Conservation (phyloP, 2,113 vertebrate species). For the Brevimyrus niger region DNA sequence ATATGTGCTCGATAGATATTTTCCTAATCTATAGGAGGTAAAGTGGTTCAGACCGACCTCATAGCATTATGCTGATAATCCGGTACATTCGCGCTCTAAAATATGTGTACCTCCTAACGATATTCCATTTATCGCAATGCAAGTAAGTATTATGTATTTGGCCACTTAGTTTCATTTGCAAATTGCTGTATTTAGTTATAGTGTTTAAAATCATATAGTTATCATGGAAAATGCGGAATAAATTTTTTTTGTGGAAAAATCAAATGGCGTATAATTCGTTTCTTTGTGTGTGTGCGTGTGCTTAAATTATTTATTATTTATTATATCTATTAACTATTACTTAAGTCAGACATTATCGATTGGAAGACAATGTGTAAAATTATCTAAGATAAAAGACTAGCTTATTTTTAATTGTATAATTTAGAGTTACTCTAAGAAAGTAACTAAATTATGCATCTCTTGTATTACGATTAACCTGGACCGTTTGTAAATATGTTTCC, state of each 20-base stretch:
- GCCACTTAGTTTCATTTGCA: not conserved
- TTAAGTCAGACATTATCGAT: not conserved
- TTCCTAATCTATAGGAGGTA: not conserved
- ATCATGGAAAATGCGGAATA: not conserved
- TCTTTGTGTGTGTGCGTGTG: not conserved
- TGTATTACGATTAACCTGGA: not conserved
- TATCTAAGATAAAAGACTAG: not conserved
- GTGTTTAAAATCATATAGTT: not conserved
- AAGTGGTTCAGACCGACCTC: not conserved
- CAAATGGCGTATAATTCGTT: not conserved
- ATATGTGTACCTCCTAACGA: not conserved
- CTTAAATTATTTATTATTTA: not conserved
- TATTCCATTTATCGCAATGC: not conserved
- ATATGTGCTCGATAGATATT: not conserved
- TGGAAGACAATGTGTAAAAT: not conserved
- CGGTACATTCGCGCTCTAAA: not conserved
- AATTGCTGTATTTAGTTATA: not conserved
- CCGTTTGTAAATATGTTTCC: not conserved
- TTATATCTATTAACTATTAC: not conserved
- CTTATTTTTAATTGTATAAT: not conserved
- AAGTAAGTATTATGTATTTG: not conserved
- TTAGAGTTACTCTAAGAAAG: not conserved
- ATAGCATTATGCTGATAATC: not conserved
- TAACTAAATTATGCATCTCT: not conserved
- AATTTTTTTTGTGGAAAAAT: not conserved